These are phyloP conservation scores for Canis aureus DNA, from an alignment of 2,113 vertebrate genomes.

Conservation along the genomic window DNA sequence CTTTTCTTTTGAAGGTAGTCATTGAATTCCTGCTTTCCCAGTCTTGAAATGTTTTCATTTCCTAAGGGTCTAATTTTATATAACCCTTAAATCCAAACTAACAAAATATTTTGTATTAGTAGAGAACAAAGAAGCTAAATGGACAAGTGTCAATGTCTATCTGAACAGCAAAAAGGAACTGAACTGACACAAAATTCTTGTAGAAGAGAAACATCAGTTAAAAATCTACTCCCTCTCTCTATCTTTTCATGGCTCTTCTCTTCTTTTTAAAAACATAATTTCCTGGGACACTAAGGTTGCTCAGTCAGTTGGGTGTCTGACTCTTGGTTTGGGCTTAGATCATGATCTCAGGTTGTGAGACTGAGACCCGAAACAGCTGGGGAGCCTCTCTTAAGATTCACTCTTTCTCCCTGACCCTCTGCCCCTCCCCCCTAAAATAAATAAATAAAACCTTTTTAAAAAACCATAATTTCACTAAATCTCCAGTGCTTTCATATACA, in stretches of 20 bases:
- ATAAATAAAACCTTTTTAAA: neutral
- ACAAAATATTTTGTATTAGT: slow-evolving; percentile 5
- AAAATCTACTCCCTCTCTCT: neutral
- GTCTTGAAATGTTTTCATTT: slow-evolving; percentile 48
- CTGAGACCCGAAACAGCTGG: neutral
- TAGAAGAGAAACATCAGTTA: neutral
- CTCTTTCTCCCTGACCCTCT: neutral
- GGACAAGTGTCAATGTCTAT: neutral
- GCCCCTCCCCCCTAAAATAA: neutral
- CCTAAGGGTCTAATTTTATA: neutral
- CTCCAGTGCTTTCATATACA: neutral
- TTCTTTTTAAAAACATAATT: slow-evolving; percentile 37
- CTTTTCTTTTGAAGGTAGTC: slow-evolving; percentile 24
- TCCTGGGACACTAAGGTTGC: neutral
- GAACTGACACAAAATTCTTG: neutral
- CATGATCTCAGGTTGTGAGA: neutral
- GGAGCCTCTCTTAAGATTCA: neutral
- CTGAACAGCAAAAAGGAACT: neutral
- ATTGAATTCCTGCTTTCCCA: neutral
- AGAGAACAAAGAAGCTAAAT: neutral
- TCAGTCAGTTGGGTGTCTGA: neutral
- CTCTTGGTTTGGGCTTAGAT: neutral
- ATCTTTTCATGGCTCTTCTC: neutral
- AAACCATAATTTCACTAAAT: neutral
- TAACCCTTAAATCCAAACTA: neutral